Base-by-base conservation (phyloP, 2,797 vertebrate genomes). In the Delichon dasypus region DNA sequence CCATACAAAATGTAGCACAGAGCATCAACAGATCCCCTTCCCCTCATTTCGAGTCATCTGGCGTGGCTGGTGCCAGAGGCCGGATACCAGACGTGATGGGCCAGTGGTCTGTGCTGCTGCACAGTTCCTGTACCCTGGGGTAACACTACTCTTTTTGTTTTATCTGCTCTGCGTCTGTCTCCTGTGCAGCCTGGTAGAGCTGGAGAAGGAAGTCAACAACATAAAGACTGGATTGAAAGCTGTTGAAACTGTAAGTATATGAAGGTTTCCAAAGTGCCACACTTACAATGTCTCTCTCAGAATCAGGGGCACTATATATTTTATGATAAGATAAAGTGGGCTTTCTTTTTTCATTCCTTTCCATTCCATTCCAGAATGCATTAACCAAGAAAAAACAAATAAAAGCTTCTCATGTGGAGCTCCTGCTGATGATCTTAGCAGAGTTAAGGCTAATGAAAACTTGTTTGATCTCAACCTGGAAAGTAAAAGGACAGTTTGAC, bases 141-240 rank as follows among this genome's bases (percentile, higher is more conserved):
- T 95, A 97, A 97, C 95, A 96, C 89, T 96, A 88, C 79, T 91
- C 74, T 93, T 96, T 95, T 96, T 97, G 96, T 97, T 96, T 91
- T 40, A 47, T 96, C 88, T 76, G 73, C 75, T 85, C 66, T 50
- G 29, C 53, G 4, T 85, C 67, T 90, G 79, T 96, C 92, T 95
- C 83, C 89, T 75, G 85, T 91, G 90, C 96, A 99, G 99, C 97
- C 97, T 99, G 96, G 96, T 98, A 16, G 99, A 99, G 97, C 97
- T 99, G 98, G 99, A 99, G 96, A 99, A 99, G 98, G 99, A 99
- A 96, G 98, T 99, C 88, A 97, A 98, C 97, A 98, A 96, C 94
- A 98, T 99, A 95, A 99, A 98, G 98, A 99, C 96, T 9, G 99
- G 99, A 92, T 98, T 99, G 94, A 98, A 99, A 97, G 99, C 98